Evolutionary conservation across 2,888 invertebrate species (phyloP), one percentile per base, ranked within the genome.

Genomic region (Lepidochrysops patricia): DNA sequence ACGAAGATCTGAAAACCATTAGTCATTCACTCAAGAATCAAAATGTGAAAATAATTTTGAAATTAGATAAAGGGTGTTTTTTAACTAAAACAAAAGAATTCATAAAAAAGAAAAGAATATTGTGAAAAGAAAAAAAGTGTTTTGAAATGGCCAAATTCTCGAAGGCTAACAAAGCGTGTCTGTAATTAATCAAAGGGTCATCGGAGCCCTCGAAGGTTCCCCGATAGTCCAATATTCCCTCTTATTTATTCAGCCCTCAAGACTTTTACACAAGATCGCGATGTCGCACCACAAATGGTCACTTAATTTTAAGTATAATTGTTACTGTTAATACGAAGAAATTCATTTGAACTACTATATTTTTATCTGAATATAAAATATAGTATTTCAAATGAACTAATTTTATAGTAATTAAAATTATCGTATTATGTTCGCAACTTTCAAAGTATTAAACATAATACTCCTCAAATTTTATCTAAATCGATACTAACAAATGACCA

Each of bases 121-220:
- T 37, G 15, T 15, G 7, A 37, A n/a, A n/a, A 7, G 19, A 43
- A 19, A 43, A 43, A 43, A 43, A 43, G 43, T 43, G 43, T 43
- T 43, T 23, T 43, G 43, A 43, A 43, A 43, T 23, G 43, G 9
- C 43, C 61, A 67, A 52, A 62, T 67, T 64, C 63, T 62, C 63
- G 63, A 67, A 60, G 64, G 64, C 59, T 61, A 67, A 68, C 67
- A 68, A 67, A 77, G 74, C 72, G 76, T 75, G 76, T 70, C 76
- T 70, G 76, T 79, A 79, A 85, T 86, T 84, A 86, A 84, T 85
- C 81, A 81, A 80, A 68, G 72, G 72, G 79, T 79, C 79, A 74
- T 72, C 74, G 75, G 69, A 77, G 79, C 80, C 80, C 82, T 83
- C 75, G 73, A 76, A 75, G 73, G 68, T 73, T 81, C 79, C 80